Evolutionary conservation across 2,797 vertebrate species (phyloP).

Genomic region (Heteromormyrus szaboi): DNA sequence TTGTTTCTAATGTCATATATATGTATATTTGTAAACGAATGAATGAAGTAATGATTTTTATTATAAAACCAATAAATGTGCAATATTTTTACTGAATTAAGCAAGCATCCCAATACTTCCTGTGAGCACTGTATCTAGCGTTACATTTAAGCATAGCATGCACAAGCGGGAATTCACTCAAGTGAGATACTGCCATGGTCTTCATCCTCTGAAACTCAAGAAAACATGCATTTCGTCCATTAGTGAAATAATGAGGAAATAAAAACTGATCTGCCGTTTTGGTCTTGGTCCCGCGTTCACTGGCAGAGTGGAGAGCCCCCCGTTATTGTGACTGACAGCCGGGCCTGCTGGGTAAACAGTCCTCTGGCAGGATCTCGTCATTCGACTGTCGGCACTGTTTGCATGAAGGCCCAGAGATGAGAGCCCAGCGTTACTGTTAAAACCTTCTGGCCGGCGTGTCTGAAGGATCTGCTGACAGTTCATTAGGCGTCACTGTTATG

Average conservation of each 20-base stretch:
- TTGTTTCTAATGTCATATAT: background rate
- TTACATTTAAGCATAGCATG: background rate
- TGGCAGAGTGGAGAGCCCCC: background rate
- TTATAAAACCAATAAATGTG: background rate
- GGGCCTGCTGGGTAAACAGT: background rate
- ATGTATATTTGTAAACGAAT: background rate
- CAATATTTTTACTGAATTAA: background rate
- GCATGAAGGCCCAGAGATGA: background rate
- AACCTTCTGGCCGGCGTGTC: background rate
- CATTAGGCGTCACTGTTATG: background rate
- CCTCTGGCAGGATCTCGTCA: background rate
- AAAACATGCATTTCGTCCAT: background rate
- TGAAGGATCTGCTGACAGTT: background rate
- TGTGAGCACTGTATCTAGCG: background rate
- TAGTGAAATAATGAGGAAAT: background rate
- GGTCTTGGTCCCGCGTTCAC: background rate
- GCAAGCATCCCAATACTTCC: background rate
- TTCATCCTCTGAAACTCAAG: background rate
- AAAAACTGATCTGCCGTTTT: background rate
- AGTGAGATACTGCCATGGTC: background rate
- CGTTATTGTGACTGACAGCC: background rate
- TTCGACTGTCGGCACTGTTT: background rate
- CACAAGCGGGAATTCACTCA: background rate
- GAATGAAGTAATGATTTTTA: background rate
- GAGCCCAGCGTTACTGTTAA: background rate